Base-by-base conservation (phyloP, 2,797 vertebrate genomes). In the Siniperca scherzeri region DNA sequence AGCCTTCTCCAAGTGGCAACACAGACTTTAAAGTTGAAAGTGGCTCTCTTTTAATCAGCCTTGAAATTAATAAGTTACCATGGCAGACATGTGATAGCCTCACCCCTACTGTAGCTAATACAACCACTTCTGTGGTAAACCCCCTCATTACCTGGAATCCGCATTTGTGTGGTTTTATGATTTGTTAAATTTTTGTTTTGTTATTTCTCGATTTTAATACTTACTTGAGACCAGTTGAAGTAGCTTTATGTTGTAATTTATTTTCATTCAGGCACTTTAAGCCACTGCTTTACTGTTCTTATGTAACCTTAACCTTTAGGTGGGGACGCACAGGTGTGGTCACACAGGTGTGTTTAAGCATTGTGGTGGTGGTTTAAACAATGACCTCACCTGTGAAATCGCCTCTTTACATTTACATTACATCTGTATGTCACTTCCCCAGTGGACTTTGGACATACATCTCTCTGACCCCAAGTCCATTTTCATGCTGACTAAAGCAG, bases 301-400 rank as follows among this genome's bases (percentile, higher is more conserved):
- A 80, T 84, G 83, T 84, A 85, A 88, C 75, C 52, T 42, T 55
- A 82, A 65, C 9, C 76, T 78, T 53, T 59, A 86, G 83, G 87
- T 88, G 76, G 75, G 76, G 78, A 61, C 77, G 44, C 72, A 75
- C 57, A 92, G 89, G 92, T 94, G 91, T 91, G 91, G 90, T 90
- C 83, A 74, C 52, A 88, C 94, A 93, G 94, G 93, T 94, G 93
- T 87, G 82, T 90, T 82, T 88, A 67, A 60, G 61, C 79, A 30
- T 19, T 7, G 11, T 75, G 79, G 60, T 67, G 68, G 22, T 67
- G 55, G 44, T 84, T 72, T 36, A 22, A 75, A 59, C 64, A 21
- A 50, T 84, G 81, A 89, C 72, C 80, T 86, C 74, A 81, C 16
- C 46, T 59, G 48, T 76, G 52, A 84, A 22, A 17, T 75, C 71